A percentile compares a stretch with the other conserved stretches of the same genome.
These are phyloP conservation scores for Sebastes diploproa DNA, from an alignment of 2,797 vertebrate genomes.

Conservation along the genomic window DNA sequence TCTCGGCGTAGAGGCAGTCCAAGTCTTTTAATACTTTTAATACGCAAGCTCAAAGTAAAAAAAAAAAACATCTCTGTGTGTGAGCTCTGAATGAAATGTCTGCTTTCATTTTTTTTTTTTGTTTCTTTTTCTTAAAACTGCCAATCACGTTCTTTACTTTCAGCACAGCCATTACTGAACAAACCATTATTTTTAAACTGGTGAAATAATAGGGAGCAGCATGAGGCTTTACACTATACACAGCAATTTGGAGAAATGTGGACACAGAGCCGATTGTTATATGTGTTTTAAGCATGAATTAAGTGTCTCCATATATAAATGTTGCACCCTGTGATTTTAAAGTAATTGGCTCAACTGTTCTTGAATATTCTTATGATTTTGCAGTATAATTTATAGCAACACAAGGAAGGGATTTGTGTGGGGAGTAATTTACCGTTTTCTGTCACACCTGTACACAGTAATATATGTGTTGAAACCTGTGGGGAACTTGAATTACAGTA, in stretches of 20 bases:
- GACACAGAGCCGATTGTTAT: slow-evolving; percentile 30
- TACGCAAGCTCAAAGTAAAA: slow-evolving; percentile 29
- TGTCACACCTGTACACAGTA: slow-evolving; percentile 39
- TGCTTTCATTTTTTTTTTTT: slow-evolving; percentile 23
- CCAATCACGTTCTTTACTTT: slow-evolving; percentile 14
- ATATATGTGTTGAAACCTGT: slow-evolving; percentile 54
- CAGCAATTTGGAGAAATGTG: slow-evolving; percentile 50
- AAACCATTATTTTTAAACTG: slow-evolving; percentile 44
- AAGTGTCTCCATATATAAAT: background rate
- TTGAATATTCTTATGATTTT: slow-evolving; percentile 4
- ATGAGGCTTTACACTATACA: slow-evolving; percentile 21
- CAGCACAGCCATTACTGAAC: slow-evolving; percentile 21
- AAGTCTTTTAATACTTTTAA: slow-evolving; percentile 23
- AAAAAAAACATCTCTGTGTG: background rate
- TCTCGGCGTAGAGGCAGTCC: background rate
- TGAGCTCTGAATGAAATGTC: slow-evolving; percentile 23
- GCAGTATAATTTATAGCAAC: slow-evolving; percentile 17
- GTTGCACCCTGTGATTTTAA: slow-evolving; percentile 25
- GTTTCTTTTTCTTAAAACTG: slow-evolving; percentile 7
- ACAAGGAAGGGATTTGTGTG: background rate
- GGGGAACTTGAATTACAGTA: slow-evolving; percentile 10
- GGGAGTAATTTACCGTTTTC: slow-evolving; percentile 12
- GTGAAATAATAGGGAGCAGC: slow-evolving; percentile 48
- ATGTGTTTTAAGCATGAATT: slow-evolving; percentile 26
- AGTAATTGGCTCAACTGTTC: background rate